Conservation (phyloP, 30 jellyfish, hydroid and myxozoan species). For the Turritopsis rubra region DNA sequence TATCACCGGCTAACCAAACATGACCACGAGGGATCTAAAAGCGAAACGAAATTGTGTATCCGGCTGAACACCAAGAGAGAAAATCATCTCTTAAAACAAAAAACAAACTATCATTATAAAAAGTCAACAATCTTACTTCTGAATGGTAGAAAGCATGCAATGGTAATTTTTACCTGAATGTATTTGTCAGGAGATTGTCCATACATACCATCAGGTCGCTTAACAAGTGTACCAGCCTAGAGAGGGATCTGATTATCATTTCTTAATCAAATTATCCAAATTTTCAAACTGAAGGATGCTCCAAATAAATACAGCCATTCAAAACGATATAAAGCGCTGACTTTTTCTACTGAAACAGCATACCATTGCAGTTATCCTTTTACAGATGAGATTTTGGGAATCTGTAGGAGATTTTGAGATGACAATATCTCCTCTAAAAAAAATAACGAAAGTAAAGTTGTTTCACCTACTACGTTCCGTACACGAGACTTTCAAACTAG, state of each 20-base stretch:
- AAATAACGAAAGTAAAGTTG: background rate
- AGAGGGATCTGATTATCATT: background rate
- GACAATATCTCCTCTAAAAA: constrained; percentile 78
- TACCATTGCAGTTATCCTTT: constrained; percentile 83
- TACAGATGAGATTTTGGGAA: constrained; percentile 76
- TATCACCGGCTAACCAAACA: constrained; percentile 93
- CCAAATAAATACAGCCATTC: no score
- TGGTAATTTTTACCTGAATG: constrained; percentile 49
- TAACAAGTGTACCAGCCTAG: constrained; percentile 62
- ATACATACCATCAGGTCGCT: constrained; percentile 31
- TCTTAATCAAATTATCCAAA: background rate
- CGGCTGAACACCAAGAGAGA: no score
- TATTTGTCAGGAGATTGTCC: constrained; percentile 33
- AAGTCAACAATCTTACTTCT: background rate
- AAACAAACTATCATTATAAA: background rate
- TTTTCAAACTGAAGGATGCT: no score
- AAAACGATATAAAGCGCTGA: background rate
- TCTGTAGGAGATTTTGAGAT: constrained; percentile 73
- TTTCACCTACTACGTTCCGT: background rate
- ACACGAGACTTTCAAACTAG: background rate
- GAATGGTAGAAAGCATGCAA: background rate
- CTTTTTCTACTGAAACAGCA: constrained; percentile 19
- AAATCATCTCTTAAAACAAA: background rate
- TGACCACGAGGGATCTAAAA: constrained; percentile 86
- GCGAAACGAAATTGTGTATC: background rate